Base-by-base conservation (phyloP, 2,888 invertebrate species). In the Saturnia pavonia region DNA sequence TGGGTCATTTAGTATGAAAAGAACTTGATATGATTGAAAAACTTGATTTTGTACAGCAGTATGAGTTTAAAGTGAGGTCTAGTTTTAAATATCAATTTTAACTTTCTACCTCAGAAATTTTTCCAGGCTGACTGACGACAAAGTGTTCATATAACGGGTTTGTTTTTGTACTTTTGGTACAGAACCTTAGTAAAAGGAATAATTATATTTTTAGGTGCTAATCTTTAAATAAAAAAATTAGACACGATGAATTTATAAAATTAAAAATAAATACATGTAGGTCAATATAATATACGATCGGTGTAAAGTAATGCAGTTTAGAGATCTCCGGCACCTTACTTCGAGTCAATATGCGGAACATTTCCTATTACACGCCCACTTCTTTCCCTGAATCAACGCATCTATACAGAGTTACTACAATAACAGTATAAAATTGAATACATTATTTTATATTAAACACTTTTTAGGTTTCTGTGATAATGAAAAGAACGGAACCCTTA, bases 331-430 rank as follows among this genome's bases (percentile, higher is more conserved):
- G 82, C 86, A 87, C 86, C 88, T 88, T 88, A 88, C 88, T 60
- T 82, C 88, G 87, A 93, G 92, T 94, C 93, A 94, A 94, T 94
- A 94, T 92, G 93, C 93, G 93, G 93, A 93, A 94, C 93, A 93
- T 94, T 94, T 93, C 91, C 92, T 92, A 94, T 94, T 94, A 93
- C 92, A 93, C 93, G 93, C 92, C 92, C 92, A 91, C 92, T 92
- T 92, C 93, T 93, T 91, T 88, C 87, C 87, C 83, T 85, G 86
- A 87, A 87, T 86, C 79, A 77, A 76, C 71, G 73, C 78, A 91
- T 80, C 34, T 82, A 66, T 82, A 84, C 74, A 81, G 90, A 91
- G 92, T 22, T 68, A 83, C 60, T 77, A 57, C 54, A 68, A 73
- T 1, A 14, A 12, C 25, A 60, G 12, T 14, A 25, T 16, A 60